Evolutionary conservation across 2,113 vertebrate species (phyloP).

Genomic region (Hoplias malabaricus): DNA sequence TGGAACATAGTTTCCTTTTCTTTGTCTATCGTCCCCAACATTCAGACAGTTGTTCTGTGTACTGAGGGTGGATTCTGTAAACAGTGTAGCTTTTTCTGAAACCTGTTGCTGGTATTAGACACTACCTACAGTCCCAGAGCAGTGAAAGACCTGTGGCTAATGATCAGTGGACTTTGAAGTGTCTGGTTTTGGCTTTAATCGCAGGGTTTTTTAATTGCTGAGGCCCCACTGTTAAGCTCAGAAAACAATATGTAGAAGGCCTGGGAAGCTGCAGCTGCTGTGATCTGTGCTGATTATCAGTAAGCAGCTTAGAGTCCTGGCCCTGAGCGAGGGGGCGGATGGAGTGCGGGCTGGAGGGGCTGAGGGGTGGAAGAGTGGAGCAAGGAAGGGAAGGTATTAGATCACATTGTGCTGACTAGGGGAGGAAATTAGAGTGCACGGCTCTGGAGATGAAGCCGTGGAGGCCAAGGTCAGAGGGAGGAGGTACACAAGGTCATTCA

Average conservation of each 20-base stretch:
- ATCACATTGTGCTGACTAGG: constrained; percentile 23
- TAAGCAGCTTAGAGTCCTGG: constrained; percentile 65
- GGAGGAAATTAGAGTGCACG: constrained; percentile 28
- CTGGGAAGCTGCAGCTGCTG: constrained; percentile 55
- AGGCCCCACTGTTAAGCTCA: constrained; percentile 22
- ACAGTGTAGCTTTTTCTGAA: neutral
- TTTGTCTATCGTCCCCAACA: neutral
- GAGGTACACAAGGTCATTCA: neutral
- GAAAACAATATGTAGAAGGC: constrained; percentile 58
- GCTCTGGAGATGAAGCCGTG: neutral
- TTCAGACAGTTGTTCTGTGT: neutral
- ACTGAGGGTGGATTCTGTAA: too few relatives aligned
- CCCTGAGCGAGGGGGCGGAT: constrained; percentile 1
- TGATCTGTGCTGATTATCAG: constrained; percentile 64
- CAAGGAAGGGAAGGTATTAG: constrained; percentile 28
- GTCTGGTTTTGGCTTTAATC: constrained; percentile 15
- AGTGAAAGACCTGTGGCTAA: neutral
- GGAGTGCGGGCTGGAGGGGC: constrained; percentile 10
- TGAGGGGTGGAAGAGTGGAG: neutral
- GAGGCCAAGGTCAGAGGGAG: neutral
- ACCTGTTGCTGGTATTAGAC: neutral
- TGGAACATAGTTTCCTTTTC: neutral
- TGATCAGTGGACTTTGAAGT: neutral
- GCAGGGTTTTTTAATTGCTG: constrained; percentile 50
- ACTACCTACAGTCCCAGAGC: neutral